Evolutionary conservation across 2,888 invertebrate species (phyloP).

Genomic region (Callinectes sapidus): DNA sequence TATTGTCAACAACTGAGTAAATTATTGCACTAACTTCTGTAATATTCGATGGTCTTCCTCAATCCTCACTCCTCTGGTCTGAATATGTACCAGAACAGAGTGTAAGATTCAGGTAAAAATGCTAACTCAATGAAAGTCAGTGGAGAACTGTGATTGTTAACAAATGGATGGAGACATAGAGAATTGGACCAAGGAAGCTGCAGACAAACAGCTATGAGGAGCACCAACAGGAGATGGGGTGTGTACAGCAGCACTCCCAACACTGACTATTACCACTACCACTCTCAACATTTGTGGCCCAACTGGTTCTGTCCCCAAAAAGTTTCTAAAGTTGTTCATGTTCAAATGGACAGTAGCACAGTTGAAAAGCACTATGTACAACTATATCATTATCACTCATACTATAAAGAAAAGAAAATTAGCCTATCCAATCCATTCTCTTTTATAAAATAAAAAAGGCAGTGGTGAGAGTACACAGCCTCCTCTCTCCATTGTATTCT

Average conservation of each 20-base stretch:
- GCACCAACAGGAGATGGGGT: conserved; percentile 50
- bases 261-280: conserved; percentile 79
- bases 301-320: conserved; percentile 43
- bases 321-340: not conserved
- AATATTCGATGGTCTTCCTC: too few relatives aligned
- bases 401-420: too few relatives aligned
- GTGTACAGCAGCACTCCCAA: conserved; percentile 78
- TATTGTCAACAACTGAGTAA: too few relatives aligned
- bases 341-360: not conserved
- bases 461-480: not conserved
- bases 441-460: not conserved
- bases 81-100: too few relatives aligned
- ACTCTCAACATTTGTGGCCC: conserved; percentile 40
- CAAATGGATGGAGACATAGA: conserved; percentile 61
- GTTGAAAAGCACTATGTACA: not conserved
- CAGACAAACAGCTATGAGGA: conserved; percentile 57
- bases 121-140: too few relatives aligned
- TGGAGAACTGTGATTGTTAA: not conserved
- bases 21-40: too few relatives aligned
- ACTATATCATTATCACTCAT: not conserved
- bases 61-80: too few relatives aligned
- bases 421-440: not conserved
- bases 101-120: too few relatives aligned
- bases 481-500: not conserved
- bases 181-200: conserved; percentile 54